These are phyloP conservation scores for Cryptus armator DNA, from an alignment of 2,888 invertebrate genomes.

Conservation along the genomic window DNA sequence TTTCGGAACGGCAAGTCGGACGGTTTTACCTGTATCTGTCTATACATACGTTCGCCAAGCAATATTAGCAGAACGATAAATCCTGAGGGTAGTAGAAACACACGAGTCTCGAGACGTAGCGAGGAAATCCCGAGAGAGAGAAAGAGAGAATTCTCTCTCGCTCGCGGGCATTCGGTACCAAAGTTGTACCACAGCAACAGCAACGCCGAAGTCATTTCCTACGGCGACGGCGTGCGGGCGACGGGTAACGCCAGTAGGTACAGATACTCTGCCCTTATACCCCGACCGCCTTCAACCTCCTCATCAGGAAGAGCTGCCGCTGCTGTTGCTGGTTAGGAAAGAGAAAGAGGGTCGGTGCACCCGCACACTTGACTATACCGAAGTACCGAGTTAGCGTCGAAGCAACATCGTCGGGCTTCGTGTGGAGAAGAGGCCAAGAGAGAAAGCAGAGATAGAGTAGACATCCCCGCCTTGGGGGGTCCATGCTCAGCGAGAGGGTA, in stretches of 20 bases:
- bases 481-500: constrained; percentile 77
- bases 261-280: constrained; percentile 46
- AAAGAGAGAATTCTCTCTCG: constrained; percentile 11
- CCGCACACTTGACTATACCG: constrained; percentile 71
- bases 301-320: constrained; percentile 56
- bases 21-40: constrained; percentile 35
- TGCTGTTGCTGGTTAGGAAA: constrained; percentile 37
- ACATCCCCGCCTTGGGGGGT: constrained; percentile 74
- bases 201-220: constrained; percentile 71
- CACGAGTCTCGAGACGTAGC: constrained; percentile 21
- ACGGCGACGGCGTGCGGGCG: constrained; percentile 51
- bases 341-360: constrained; percentile 72
- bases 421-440: constrained; percentile 27
- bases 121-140: not conserved
- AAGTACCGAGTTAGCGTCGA: constrained; percentile 42
- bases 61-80: constrained; percentile 78
- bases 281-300: constrained; percentile 66
- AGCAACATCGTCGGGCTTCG: constrained; percentile 38
- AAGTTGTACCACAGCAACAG: constrained; percentile 58
- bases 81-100: constrained; percentile 64
- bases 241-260: constrained; percentile 36
- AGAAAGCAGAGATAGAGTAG: constrained; percentile 55
- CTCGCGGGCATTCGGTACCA: constrained; percentile 54
- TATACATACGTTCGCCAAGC: constrained; percentile 26
- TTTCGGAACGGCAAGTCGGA: not conserved